These are phyloP conservation scores for Furnarius figulus DNA, from an alignment of 2,113 vertebrate species.

Conservation along the genomic window DNA sequence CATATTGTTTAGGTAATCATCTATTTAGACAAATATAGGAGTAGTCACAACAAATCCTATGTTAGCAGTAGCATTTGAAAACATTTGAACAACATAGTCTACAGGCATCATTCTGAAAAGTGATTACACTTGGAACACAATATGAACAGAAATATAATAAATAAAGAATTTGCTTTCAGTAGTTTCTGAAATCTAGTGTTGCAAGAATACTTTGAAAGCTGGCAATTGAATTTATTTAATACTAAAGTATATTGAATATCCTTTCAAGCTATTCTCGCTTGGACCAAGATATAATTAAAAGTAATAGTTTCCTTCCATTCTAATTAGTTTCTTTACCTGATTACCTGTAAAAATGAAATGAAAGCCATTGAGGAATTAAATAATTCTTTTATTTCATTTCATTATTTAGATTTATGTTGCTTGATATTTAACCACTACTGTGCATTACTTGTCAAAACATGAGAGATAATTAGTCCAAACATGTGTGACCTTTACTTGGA, in stretches of 20 bases:
- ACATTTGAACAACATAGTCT: not conserved
- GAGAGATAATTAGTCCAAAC: conserved; percentile 64
- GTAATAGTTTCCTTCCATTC: not conserved
- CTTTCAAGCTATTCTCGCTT: not conserved
- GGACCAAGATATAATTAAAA: not conserved
- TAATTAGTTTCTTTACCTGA: not conserved
- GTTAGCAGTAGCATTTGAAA: not conserved
- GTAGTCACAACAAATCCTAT: not conserved
- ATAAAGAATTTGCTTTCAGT: not conserved
- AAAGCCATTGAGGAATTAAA: conserved; percentile 18
- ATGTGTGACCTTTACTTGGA: conserved; percentile 44
- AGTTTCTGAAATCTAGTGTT: not conserved
- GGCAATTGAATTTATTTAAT: not conserved
- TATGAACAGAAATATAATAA: not conserved
- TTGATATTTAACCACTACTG: conserved; percentile 10
- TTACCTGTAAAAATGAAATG: not conserved
- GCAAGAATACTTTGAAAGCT: not conserved
- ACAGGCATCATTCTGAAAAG: not conserved
- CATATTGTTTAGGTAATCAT: not conserved
- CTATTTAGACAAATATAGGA: not conserved
- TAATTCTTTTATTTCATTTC: not conserved
- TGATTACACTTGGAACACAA: not conserved
- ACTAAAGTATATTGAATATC: not conserved
- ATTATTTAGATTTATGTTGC: conserved; percentile 37
- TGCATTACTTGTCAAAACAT: conserved; percentile 60